Percentiles rank a stretch among this genome's conserved stretches.
Evolutionary conservation across 1,140 invertebrate genomes (phyloP).

Genomic region (Phocides pigmalion): DNA sequence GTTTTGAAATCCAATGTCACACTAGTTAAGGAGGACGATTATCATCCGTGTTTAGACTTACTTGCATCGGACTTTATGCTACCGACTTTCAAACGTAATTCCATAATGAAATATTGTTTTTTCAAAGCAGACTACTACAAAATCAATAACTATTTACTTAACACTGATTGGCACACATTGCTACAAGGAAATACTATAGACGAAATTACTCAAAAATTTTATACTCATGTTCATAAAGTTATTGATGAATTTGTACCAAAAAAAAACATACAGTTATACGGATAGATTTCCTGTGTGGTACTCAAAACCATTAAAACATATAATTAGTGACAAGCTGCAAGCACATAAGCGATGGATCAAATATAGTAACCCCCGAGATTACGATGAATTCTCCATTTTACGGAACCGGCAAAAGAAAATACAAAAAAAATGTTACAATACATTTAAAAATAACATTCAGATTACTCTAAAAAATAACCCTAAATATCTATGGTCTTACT

Average conservation of each 20-base stretch:
- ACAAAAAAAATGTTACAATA: constrained; percentile 9
- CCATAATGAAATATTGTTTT: constrained; percentile 16
- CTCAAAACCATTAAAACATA: background rate
- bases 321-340: background rate
- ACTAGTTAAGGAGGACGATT: background rate
- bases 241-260: background rate
- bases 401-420: constrained; percentile 12
- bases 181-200: constrained; percentile 24
- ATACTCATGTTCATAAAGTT: background rate
- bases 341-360: background rate
- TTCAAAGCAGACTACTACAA: constrained; percentile 24
- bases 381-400: background rate
- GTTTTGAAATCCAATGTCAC: background rate
- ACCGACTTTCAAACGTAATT: constrained; percentile 5
- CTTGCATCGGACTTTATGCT: constrained; percentile 4
- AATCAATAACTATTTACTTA: constrained; percentile 24
- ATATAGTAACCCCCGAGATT: background rate
- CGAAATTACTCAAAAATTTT: background rate
- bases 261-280: background rate
- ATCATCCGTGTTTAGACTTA: constrained; percentile 27
- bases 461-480: constrained; percentile 17
- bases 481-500: constrained; percentile 4
- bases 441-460: constrained; percentile 12
- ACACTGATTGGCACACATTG: constrained; percentile 20
- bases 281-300: background rate